Conservation (phyloP, 1,140 invertebrate species). For the Globodera ellingtonae region DNA sequence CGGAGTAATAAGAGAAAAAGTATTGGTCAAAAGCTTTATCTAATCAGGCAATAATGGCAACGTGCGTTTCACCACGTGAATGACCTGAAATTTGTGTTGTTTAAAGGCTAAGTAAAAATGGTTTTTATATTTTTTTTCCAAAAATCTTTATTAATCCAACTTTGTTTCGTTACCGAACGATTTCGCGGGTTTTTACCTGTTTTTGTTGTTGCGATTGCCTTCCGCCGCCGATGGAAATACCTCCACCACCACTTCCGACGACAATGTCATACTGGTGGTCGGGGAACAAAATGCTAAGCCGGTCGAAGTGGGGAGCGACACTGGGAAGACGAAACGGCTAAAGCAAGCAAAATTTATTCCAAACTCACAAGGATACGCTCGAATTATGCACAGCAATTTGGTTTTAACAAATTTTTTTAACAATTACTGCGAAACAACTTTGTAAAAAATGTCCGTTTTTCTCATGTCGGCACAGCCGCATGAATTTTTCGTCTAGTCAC, state of each 20-base stretch:
- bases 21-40: background rate
- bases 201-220: constrained; percentile 7
- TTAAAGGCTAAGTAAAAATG: background rate
- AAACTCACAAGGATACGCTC: too few relatives aligned
- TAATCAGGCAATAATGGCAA: background rate
- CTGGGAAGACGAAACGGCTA: too few relatives aligned
- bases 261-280: constrained; percentile 10
- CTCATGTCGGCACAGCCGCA: too few relatives aligned
- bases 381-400: too few relatives aligned
- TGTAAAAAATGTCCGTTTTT: background rate
- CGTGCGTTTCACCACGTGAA: constrained; percentile 11
- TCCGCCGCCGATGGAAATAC: background rate
- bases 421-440: background rate
- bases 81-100: background rate
- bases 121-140: background rate
- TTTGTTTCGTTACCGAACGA: background rate
- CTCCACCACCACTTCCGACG: background rate
- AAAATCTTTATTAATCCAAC: background rate
- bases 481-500: too few relatives aligned
- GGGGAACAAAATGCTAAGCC: background rate
- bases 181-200: background rate
- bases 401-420: too few relatives aligned
- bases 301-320: background rate
- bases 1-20: too few relatives aligned
- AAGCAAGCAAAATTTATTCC: too few relatives aligned